Evolutionary conservation across 2,888 invertebrate genomes (phyloP).

Genomic region (Brachycybe producta): DNA sequence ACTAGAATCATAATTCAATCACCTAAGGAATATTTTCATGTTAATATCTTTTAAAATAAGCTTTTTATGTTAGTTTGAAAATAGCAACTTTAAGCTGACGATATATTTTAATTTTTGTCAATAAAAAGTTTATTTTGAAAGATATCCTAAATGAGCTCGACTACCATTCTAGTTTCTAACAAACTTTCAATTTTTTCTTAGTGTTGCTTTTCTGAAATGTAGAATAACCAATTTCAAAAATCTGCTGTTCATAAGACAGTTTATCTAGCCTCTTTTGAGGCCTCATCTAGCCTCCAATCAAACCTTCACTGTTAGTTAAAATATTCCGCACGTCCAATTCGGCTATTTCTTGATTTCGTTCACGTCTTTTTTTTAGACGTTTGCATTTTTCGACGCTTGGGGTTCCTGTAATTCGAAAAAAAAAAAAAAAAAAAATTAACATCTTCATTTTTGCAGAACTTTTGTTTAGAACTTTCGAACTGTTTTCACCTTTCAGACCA

Average conservation of each 20-base stretch:
- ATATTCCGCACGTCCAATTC: conserved; percentile 23
- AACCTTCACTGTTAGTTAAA: conserved; percentile 13
- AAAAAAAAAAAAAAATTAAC: neutral
- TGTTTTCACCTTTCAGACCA: conserved; percentile 20
- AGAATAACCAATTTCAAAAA: too few species aligned
- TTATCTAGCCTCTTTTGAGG: too few species aligned
- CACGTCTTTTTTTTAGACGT: conserved; percentile 20
- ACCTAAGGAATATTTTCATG: too few species aligned
- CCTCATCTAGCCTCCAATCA: too few species aligned
- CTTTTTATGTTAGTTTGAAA: too few species aligned
- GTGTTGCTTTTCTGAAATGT: too few species aligned
- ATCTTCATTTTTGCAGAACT: neutral
- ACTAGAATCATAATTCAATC: too few species aligned
- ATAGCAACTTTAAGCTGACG: too few species aligned
- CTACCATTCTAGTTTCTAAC: neutral
- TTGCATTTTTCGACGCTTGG: conserved; percentile 23
- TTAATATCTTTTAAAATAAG: too few species aligned
- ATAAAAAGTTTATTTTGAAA: too few species aligned
- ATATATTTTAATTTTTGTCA: too few species aligned
- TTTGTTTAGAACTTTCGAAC: neutral
- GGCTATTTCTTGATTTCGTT: conserved; percentile 22
- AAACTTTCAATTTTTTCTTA: neutral
- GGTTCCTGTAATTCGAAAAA: conserved; percentile 20
- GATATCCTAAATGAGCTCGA: neutral
- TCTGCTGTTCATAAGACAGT: too few species aligned